A percentile compares a stretch with the other conserved stretches of the same genome.
These are phyloP conservation scores for Sapajus apella DNA, from an alignment of 2,113 vertebrate genomes.

Conservation along the genomic window DNA sequence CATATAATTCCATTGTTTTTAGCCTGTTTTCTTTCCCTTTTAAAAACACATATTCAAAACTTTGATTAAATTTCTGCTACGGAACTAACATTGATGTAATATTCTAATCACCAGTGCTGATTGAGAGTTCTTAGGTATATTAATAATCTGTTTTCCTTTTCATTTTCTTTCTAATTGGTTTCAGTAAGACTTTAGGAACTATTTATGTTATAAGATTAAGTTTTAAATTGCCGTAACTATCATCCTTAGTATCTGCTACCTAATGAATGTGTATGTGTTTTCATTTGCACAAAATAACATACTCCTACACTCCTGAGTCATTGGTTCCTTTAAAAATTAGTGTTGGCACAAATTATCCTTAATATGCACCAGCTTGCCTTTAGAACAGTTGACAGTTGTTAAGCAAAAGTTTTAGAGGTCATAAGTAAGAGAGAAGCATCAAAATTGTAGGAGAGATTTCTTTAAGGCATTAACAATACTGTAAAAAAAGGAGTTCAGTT, in stretches of 20 bases:
- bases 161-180: constrained; percentile 67
- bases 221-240: constrained; percentile 54
- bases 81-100: background rate
- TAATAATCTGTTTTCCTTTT: constrained; percentile 50
- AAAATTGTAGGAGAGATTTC: constrained; percentile 21
- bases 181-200: constrained; percentile 60
- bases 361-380: constrained; percentile 44
- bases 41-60: background rate
- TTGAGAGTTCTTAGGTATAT: constrained; percentile 51
- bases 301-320: constrained; percentile 56
- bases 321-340: constrained; percentile 36
- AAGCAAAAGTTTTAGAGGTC: background rate
- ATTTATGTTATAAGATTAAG: constrained; percentile 65
- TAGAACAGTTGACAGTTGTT: constrained; percentile 46
- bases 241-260: constrained; percentile 28
- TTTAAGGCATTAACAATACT: constrained; percentile 17
- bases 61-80: constrained; percentile 13
- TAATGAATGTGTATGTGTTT: constrained; percentile 26
- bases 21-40: background rate
- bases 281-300: constrained; percentile 56
- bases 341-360: constrained; percentile 45
- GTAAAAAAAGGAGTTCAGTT: constrained; percentile 35
- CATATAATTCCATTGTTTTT: background rate
- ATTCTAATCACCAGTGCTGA: constrained; percentile 19
- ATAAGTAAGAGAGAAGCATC: constrained; percentile 31